phyloP scores from a whole-genome alignment of 1,140 invertebrate species.

The Hypothenemus hampei region DNA sequence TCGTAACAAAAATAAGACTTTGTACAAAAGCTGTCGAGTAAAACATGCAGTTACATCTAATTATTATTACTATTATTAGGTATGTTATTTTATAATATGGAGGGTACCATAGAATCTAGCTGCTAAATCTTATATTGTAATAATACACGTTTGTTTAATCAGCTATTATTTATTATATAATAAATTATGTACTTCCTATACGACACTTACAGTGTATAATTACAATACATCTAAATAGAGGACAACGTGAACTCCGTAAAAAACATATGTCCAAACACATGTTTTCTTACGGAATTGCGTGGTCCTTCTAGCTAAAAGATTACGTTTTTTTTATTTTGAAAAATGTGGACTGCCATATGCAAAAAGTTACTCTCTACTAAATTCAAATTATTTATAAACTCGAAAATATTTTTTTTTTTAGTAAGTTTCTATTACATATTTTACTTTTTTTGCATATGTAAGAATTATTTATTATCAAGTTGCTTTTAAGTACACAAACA shows the following conservation, averaged over 20 bases:
- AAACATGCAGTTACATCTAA: constrained; percentile 46
- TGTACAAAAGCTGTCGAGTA: constrained; percentile 46
- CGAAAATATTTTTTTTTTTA: constrained; percentile 37
- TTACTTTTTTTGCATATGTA: constrained; percentile 40
- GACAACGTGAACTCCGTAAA: not conserved
- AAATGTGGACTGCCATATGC: constrained; percentile 41
- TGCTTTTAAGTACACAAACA: constrained; percentile 33
- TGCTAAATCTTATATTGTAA: constrained; percentile 38
- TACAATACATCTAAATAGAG: constrained; percentile 24
- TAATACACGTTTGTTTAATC: constrained; percentile 29
- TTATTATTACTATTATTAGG: constrained; percentile 37
- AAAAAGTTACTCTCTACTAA: constrained; percentile 35
- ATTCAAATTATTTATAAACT: constrained; percentile 32
- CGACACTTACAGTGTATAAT: constrained; percentile 25
- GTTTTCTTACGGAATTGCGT: not conserved
- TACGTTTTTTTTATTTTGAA: constrained; percentile 29
- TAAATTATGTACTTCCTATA: constrained; percentile 17
- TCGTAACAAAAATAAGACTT: constrained; percentile 42
- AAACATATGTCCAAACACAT: not conserved
- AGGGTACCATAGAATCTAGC: constrained; percentile 47
- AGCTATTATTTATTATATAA: constrained; percentile 13
- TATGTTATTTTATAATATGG: constrained; percentile 40
- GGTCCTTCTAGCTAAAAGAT: constrained; percentile 4
- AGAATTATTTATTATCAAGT: constrained; percentile 41
- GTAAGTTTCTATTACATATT: too few relatives aligned